These are phyloP conservation scores for Shargacucullia verbasci DNA, from an alignment of 2,888 invertebrate genomes.

Conservation along the genomic window DNA sequence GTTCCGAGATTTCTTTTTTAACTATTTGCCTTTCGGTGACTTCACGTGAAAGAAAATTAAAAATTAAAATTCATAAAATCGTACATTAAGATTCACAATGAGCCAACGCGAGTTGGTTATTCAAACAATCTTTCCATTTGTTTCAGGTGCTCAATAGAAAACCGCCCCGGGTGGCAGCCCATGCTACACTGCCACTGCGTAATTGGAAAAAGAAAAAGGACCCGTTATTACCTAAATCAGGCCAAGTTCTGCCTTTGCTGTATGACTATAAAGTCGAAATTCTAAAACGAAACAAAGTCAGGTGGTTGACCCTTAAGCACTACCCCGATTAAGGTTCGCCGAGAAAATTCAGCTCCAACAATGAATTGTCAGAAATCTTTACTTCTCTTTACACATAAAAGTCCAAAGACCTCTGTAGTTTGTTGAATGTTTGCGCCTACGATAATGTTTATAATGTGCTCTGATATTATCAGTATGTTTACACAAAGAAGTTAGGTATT, in stretches of 20 bases:
- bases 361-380: conserved; percentile 32
- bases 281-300: conserved; percentile 9
- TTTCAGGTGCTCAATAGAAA: no score
- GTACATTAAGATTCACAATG: no score
- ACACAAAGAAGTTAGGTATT: conserved; percentile 28
- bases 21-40: no score
- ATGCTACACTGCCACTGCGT: no score
- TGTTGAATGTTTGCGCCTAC: conserved; percentile 10
- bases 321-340: conserved; percentile 28
- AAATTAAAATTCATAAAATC: no score
- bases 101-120: no score
- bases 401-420: conserved; percentile 42
- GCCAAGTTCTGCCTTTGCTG: conserved; percentile 11
- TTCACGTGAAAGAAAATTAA: no score
- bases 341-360: conserved; percentile 33
- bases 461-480: conserved; percentile 11
- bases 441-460: conserved; percentile 13
- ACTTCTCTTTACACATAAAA: conserved; percentile 12
- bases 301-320: conserved; percentile 38
- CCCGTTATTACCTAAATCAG: conserved; percentile 3
- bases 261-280: conserved; percentile 21
- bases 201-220: conserved; percentile 33
- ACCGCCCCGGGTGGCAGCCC: no score
- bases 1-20: no score
- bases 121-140: no score